Base-by-base conservation (phyloP, 2,888 invertebrate genomes). In the Seira musarum region DNA sequence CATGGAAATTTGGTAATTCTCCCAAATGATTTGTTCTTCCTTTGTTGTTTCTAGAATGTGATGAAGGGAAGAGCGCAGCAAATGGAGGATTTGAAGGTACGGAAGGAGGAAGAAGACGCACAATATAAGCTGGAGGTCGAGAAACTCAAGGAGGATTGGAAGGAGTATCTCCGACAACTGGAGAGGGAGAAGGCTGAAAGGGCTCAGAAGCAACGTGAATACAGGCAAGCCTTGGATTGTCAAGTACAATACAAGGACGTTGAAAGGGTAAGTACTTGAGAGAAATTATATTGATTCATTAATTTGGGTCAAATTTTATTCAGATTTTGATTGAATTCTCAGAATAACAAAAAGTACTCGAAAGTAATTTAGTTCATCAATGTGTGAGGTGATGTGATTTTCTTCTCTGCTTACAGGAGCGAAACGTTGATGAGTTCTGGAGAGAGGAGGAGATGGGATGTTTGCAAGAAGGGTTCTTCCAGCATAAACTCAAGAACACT, bases 91-190 rank as follows among this genome's bases (percentile, higher is more conserved):
- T 73, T 80, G 70, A 78, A 83, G 61, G 69, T 49, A 73, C 68
- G 72, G 61, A 72, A 81, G n/a, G 83, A 84, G 70, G 71, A 72
- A 53, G 85, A 85, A 63, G 85, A 86, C 66, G 75, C 81, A 49
- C 85, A 84, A 61, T 66, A 81, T 46, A 73, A 83, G 66, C 74
- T 80, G 80, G 83, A 85, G 69, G 75, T 85, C 49, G 83, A 74
- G 35, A 71, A 77, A 53, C 74, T 86, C 73, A 84, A 87, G 65
- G 84, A 85, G 35, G 87, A 87, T 30, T 85, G 84, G 85, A 81
- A 81, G 64, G 13, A 64, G 57, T 83, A 84, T 69, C 66, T 84
- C 24, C 69, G 64, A 25, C 84, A 85, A 63, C 5, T 85, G 78
- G 83, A 84, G 57, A 25, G 60, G 46, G 85, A 84, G 53, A 85